Conservation (phyloP, 1,140 invertebrate species). For the Penaeus indicus region DNA sequence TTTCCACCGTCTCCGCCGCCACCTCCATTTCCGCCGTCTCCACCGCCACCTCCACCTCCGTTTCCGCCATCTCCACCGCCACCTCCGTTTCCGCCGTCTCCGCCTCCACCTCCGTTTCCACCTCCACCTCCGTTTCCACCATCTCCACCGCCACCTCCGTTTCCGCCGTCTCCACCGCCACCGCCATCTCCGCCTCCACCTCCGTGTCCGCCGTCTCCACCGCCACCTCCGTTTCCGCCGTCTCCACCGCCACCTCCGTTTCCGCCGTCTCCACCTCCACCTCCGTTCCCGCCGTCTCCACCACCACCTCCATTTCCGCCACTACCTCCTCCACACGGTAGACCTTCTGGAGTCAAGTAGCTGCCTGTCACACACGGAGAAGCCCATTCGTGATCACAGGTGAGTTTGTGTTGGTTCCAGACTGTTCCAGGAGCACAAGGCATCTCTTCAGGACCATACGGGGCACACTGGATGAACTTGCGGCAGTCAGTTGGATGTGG, state of each 20-base stretch:
- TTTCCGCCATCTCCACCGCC: not conserved
- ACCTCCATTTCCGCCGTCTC: not conserved
- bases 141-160: constrained; percentile 9
- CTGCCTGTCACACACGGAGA: not conserved
- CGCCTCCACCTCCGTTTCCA: no score
- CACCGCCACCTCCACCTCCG: not conserved
- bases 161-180: not conserved
- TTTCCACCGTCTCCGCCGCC: not conserved
- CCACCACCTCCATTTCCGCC: not conserved
- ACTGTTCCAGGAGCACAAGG: not conserved
- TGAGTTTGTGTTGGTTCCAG: not conserved
- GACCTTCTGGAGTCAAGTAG: not conserved
- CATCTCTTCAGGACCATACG: not conserved
- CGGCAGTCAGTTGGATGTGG: no score
- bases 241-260: no score
- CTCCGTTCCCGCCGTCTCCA: not conserved
- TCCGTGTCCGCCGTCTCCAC: no score
- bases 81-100: constrained; percentile 15
- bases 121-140: constrained; percentile 22
- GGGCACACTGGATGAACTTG: not conserved
- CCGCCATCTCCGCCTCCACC: not conserved
- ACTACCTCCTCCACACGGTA: no score
- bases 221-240: no score
- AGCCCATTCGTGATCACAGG: constrained; percentile 6
- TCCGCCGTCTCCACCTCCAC: no score